A percentile compares a stretch with the other conserved stretches of the same genome.
These are phyloP conservation scores for Poicephalus gulielmi DNA, from an alignment of 2,113 vertebrate genomes.

Conservation along the genomic window DNA sequence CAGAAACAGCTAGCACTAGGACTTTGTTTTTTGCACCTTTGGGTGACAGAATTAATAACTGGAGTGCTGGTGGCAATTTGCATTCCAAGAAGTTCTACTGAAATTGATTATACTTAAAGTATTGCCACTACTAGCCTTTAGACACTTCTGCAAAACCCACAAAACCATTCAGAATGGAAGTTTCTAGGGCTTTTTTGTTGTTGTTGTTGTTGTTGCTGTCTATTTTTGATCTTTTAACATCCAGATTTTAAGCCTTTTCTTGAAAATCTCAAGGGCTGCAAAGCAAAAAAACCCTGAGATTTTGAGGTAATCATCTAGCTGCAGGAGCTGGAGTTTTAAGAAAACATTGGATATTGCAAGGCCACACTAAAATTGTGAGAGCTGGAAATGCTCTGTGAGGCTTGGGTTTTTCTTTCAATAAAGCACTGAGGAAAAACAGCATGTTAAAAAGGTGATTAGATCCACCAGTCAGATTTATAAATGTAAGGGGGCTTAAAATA, in stretches of 20 bases:
- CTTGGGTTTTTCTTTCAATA: slow-evolving; percentile 29
- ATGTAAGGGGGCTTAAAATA: neutral
- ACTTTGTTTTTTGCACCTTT: neutral
- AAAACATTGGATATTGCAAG: slow-evolving; percentile 8
- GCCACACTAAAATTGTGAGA: neutral
- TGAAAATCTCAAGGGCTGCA: neutral
- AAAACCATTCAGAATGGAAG: neutral
- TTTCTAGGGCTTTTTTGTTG: neutral
- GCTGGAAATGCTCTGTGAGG: neutral
- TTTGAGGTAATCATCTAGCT: neutral
- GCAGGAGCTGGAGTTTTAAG: neutral
- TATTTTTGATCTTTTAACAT: neutral
- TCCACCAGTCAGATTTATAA: slow-evolving; percentile 14
- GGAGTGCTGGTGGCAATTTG: neutral
- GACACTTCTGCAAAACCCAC: neutral
- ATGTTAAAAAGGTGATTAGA: neutral
- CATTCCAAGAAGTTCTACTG: neutral
- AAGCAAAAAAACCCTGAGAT: neutral
- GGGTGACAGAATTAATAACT: neutral
- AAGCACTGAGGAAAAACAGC: neutral
- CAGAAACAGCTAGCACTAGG: neutral
- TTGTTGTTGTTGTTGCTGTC: neutral
- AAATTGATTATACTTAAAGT: neutral
- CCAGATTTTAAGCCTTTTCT: neutral
- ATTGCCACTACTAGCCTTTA: neutral